Evolutionary conservation across 2,797 vertebrate genomes (phyloP).

Genomic region (Pipistrellus nathusii): DNA sequence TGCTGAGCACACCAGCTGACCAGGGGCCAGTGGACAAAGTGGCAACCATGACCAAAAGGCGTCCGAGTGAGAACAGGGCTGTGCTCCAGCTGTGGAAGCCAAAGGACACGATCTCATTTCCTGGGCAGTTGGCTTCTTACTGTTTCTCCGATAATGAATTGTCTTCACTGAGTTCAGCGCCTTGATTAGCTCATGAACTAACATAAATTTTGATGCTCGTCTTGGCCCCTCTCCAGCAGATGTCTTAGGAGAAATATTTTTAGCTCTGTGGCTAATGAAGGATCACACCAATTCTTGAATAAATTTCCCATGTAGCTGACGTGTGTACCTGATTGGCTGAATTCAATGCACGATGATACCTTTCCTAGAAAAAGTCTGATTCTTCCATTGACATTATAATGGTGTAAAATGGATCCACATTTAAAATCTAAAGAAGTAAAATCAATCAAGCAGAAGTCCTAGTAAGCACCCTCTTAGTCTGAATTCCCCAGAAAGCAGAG

Average conservation of each 20-base stretch:
- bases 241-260: conserved; percentile 48
- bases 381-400: conserved; percentile 53
- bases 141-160: not conserved
- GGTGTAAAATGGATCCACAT: not conserved
- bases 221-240: conserved; percentile 25
- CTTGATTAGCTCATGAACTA: conserved; percentile 36
- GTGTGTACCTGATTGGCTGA: not conserved
- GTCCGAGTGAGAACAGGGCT: not conserved
- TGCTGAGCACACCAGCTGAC: not conserved
- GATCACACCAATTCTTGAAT: conserved; percentile 58
- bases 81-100: not conserved
- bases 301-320: not conserved
- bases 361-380: not conserved
- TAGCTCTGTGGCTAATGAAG: conserved; percentile 7
- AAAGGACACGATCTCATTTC: not conserved
- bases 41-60: no score
- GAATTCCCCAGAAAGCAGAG: not conserved
- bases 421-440: conserved; percentile 40
- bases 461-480: not conserved
- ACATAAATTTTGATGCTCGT: conserved; percentile 15
- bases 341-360: conserved; percentile 21
- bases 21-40: not conserved
- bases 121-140: not conserved
- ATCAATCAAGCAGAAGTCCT: conserved; percentile 1
- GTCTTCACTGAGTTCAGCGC: not conserved